These are phyloP conservation scores for Sphaeramia orbicularis DNA, from an alignment of 2,797 vertebrate genomes.

Conservation along the genomic window DNA sequence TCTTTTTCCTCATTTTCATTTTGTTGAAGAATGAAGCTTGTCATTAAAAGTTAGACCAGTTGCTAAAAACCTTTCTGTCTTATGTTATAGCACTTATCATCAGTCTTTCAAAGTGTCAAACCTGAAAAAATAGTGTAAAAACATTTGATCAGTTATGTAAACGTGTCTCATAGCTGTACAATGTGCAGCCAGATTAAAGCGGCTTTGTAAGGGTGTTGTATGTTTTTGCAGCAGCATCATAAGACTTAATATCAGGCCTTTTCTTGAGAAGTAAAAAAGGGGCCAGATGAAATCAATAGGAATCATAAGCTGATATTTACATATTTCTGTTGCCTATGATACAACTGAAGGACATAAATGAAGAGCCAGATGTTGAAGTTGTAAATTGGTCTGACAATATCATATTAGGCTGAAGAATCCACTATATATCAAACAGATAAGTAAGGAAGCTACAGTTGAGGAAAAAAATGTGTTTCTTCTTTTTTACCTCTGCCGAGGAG, in stretches of 20 bases:
- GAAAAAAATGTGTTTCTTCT: background rate
- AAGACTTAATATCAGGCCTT: constrained; percentile 67
- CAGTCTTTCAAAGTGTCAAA: constrained; percentile 23
- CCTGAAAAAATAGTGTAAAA: constrained; percentile 22
- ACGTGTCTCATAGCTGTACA: background rate
- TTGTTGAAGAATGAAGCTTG: constrained; percentile 42
- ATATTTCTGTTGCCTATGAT: constrained; percentile 55
- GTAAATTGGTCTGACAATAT: constrained; percentile 41
- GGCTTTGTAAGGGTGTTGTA: constrained; percentile 44
- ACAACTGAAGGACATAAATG: constrained; percentile 50
- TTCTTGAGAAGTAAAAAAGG: constrained; percentile 48
- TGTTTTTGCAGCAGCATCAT: constrained; percentile 57
- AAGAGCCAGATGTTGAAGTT: constrained; percentile 73
- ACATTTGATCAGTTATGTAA: constrained; percentile 17
- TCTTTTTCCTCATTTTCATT: constrained; percentile 34
- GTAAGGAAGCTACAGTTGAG: background rate
- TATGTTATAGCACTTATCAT: constrained; percentile 21
- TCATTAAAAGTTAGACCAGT: constrained; percentile 38
- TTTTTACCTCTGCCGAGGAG: too few species aligned
- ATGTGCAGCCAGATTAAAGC: constrained; percentile 70
- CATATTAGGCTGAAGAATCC: constrained; percentile 28
- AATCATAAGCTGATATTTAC: constrained; percentile 70
- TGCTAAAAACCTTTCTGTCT: constrained; percentile 36
- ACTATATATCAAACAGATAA: constrained; percentile 2
- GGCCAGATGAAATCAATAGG: constrained; percentile 66